Evolutionary conservation across 1,140 invertebrate genomes (phyloP), one percentile per base, ranked within the genome.

Genomic region (Myzus persicae): DNA sequence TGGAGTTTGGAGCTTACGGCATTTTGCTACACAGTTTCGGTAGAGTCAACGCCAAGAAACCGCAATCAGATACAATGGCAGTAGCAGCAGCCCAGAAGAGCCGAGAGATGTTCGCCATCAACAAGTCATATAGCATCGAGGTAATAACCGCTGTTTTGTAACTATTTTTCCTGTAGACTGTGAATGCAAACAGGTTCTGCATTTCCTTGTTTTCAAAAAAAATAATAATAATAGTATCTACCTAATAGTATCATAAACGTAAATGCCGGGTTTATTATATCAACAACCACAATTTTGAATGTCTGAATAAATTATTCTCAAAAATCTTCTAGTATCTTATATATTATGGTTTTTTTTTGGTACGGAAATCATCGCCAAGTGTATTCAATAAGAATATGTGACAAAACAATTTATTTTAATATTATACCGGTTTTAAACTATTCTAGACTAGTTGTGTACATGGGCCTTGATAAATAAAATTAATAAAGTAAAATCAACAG

Each of bases 111-210:
- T 98, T 98, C 96, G 98, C 98, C 95, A 98, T 98, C 96, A 98
- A 98, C 96, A 99, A 99, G 95, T 98, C 98, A 94, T 99, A 99
- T 96, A 99, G 98, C 96, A 98, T 99, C 95, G 98, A 99, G 98
- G 98, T 99, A 76, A 76, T 76, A 96, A 97, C 97, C 40, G 90
- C 26, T 7, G 24, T 89, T 89, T 42, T 18, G 90, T 91, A 46
- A 36, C 42, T 90, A 59, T 20, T 2, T 31, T 31, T 59, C 59
- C 67, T 51, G 14, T 31, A 40, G n/a, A 54, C 26, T n/a, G 40
- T 5, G 36, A 31, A 84, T 42, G 20, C 59, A 11, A 85, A 85
- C 40, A 44, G 11, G 40, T 85, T 31, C 14, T 36, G 44, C 85
- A 36, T 88, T 48, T 88, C 85, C 85, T 88, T 48, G 44, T 31